Evolutionary conservation across 1,140 invertebrate genomes (phyloP).

Genomic region (Laodelphax striatellus): DNA sequence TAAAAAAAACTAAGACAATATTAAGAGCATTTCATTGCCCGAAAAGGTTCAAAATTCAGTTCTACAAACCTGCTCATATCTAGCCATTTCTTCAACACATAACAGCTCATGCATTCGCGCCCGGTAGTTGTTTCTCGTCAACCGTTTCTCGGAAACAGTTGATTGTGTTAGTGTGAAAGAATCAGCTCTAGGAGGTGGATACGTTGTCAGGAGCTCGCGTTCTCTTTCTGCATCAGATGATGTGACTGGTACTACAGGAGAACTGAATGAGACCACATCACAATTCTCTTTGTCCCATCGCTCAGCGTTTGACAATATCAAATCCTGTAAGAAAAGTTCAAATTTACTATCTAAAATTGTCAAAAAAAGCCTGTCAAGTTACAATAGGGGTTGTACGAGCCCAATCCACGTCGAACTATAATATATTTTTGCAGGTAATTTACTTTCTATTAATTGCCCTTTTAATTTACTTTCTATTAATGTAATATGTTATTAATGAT

Average conservation of each 20-base stretch:
- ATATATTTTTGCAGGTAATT: too few relatives aligned
- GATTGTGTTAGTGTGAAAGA: constrained; percentile 57
- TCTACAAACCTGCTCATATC: constrained; percentile 45
- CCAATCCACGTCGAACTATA: too few relatives aligned
- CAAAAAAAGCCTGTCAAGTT: neutral
- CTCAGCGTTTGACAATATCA: constrained; percentile 42
- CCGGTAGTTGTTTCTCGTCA: constrained; percentile 62
- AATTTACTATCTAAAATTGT: neutral
- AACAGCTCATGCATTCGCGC: constrained; percentile 67
- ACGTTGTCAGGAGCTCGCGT: constrained; percentile 44
- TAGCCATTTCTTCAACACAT: constrained; percentile 66
- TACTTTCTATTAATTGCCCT: too few relatives aligned
- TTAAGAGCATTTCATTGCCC: too few relatives aligned
- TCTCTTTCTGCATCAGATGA: constrained; percentile 39
- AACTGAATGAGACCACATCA: constrained; percentile 46
- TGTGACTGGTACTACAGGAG: constrained; percentile 33
- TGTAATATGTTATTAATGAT: too few relatives aligned
- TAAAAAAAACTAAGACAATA: too few relatives aligned
- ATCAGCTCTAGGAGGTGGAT: constrained; percentile 51
- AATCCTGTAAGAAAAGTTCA: constrained; percentile 31
- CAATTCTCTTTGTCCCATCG: constrained; percentile 43
- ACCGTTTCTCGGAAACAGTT: constrained; percentile 47
- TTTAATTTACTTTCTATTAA: too few relatives aligned
- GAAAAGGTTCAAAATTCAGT: too few relatives aligned
- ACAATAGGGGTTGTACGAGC: neutral